These are phyloP conservation scores for Neogale vison DNA, from an alignment of 2,113 vertebrate species.

Conservation along the genomic window DNA sequence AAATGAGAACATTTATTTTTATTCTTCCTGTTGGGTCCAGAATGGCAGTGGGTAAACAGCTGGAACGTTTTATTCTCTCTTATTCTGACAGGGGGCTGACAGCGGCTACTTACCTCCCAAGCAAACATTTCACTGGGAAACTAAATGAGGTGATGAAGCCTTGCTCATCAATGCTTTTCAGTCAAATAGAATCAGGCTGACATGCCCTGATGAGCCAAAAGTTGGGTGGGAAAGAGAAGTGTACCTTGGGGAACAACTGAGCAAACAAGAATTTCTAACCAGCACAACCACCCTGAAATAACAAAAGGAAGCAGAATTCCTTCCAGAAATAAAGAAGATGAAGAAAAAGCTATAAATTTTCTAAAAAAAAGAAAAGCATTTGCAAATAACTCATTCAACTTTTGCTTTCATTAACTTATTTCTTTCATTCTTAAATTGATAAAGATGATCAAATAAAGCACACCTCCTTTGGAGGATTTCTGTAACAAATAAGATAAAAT, in stretches of 20 bases:
- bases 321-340: not conserved
- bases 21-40: slow-evolving; percentile 48
- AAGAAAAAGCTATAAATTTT: not conserved
- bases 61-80: slow-evolving; percentile 47
- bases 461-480: not conserved
- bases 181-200: not conserved
- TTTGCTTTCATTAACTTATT: not conserved
- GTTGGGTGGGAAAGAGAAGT: not conserved
- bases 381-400: not conserved
- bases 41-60: slow-evolving; percentile 48
- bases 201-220: not conserved
- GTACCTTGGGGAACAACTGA: not conserved
- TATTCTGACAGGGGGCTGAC: not conserved
- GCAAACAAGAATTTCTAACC: not conserved
- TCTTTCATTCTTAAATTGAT: slow-evolving; percentile 28
- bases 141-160: not conserved
- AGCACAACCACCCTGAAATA: not conserved
- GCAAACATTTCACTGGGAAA: slow-evolving; percentile 46
- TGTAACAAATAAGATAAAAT: slow-evolving; percentile 14
- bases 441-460: not conserved
- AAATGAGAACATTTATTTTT: slow-evolving; percentile 76
- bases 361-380: not conserved
- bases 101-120: not conserved
- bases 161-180: not conserved
- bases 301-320: not conserved